These are phyloP conservation scores for Pheosia tremula DNA, from an alignment of 2,888 invertebrate genomes.

Conservation along the genomic window DNA sequence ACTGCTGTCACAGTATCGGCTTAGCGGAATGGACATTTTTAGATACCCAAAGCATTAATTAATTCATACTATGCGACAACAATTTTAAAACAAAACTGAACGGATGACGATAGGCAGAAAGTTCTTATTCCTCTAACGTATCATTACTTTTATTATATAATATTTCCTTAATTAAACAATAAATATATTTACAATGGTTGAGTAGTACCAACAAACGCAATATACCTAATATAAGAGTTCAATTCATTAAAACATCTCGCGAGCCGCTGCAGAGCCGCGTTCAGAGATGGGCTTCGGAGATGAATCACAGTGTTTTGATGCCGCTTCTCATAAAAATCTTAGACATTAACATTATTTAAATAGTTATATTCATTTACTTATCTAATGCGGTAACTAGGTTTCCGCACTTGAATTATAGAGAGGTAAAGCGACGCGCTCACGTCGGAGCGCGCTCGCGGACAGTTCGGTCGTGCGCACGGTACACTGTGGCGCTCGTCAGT, in stretches of 20 bases:
- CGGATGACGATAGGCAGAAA: constrained; percentile 6
- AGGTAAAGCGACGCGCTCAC: constrained; percentile 15
- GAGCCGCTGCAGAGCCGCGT: not conserved
- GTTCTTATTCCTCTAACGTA: constrained; percentile 21
- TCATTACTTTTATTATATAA: constrained; percentile 20
- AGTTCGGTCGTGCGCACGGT: constrained; percentile 20
- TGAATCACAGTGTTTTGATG: constrained; percentile 49
- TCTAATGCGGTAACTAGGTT: constrained; percentile 61
- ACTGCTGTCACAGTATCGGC: too few relatives aligned
- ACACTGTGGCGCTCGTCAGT: constrained; percentile 13
- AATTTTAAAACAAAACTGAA: not conserved
- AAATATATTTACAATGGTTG: constrained; percentile 40
- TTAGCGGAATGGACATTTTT: too few relatives aligned
- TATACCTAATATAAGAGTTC: constrained; percentile 25
- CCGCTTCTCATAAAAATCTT: constrained; percentile 57
- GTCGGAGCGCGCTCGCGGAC: constrained; percentile 9
- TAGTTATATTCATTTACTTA: constrained; percentile 46
- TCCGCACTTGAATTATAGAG: constrained; percentile 35
- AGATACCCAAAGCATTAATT: too few relatives aligned
- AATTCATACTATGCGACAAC: not conserved
- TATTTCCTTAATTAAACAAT: constrained; percentile 31
- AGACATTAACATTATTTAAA: constrained; percentile 40
- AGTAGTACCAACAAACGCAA: constrained; percentile 31
- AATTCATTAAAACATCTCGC: constrained; percentile 25
- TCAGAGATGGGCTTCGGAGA: constrained; percentile 9